Base-by-base conservation (phyloP, 2,113 vertebrate species). In the Cavia porcellus region DNA sequence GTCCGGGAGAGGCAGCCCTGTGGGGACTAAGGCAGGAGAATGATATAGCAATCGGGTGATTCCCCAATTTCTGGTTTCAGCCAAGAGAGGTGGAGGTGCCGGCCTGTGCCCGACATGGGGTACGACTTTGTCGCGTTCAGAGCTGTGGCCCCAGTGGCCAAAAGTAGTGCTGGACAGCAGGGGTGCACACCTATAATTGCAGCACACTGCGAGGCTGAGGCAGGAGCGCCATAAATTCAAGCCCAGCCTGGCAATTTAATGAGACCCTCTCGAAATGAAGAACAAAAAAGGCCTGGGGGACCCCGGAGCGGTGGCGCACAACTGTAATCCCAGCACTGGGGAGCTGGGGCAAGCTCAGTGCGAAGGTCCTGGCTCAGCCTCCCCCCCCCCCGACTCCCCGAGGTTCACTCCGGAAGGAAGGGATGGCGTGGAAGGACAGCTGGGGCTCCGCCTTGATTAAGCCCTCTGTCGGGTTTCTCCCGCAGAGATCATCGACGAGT, bases 401-500 rank as follows among this genome's bases (percentile, higher is more conserved):
- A 52, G 50, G 47, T 50, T 8, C 50, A 25, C 42, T 42, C 17
- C 4, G 38, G 57, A 38, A 42, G 13, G 28, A 11, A 47, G 28
- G 17, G 83, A 3, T 5, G n/a, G 83, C 61, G 6, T 50, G 75
- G 45, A 79, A 50, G 45, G 45, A 79, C 7, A 50, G 13, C 38
- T 19, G 19, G 45, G 42, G 15, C 12, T 30, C 24, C 45, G 12
- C 24, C 24, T 25, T 11, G 25, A 77, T 30, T 79, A 50, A 79
- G 28, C 38, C 2, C 3, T 15, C 3, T 3, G 35, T 17, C 6
- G 5, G 28, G 70, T 89, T 81, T 85, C 66, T 72, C 62, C 66
- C 12, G 1, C 89, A 99, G 99, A 99, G 12, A 98, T 99, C 64
- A 99, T 99, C 0, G 83, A 99, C 0, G 99, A 99, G 87, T 98